These are phyloP conservation scores for Acipenser ruthenus DNA, from an alignment of 2,797 vertebrate species.

Conservation along the genomic window DNA sequence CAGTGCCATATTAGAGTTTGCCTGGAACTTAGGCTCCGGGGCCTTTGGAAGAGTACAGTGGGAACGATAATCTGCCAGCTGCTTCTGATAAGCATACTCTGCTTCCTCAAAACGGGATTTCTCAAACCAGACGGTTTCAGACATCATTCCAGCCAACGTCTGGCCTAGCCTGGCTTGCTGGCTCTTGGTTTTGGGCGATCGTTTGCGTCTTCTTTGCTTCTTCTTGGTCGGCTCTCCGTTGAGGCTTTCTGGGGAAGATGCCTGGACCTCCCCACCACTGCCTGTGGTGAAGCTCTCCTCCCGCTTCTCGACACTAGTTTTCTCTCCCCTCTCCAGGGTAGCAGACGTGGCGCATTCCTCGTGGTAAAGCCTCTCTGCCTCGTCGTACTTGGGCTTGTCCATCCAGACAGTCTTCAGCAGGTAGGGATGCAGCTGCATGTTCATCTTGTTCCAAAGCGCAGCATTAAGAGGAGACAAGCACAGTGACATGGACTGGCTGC, in stretches of 20 bases:
- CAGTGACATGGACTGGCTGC: conserved; percentile 28
- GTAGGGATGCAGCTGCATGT: conserved; percentile 49
- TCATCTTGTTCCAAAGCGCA: conserved; percentile 53
- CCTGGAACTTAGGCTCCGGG: neutral
- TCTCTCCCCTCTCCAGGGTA: conserved; percentile 9
- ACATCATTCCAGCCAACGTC: conserved; percentile 38
- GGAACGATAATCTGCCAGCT: conserved; percentile 17
- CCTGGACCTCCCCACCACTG: neutral
- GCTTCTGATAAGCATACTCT: conserved; percentile 33
- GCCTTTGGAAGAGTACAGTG: conserved; percentile 12
- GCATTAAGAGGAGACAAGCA: conserved; percentile 53
- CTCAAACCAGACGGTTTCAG: conserved; percentile 48
- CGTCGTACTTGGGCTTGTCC: conserved; percentile 45
- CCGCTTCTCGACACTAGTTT: conserved; percentile 33
- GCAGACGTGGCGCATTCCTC: conserved; percentile 30
- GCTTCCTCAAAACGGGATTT: conserved; percentile 47
- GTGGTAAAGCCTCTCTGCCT: conserved; percentile 28
- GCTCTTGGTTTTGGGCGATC: conserved; percentile 33
- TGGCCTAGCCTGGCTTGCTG: conserved; percentile 23
- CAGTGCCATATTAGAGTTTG: neutral
- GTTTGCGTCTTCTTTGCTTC: conserved; percentile 51
- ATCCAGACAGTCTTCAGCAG: conserved; percentile 49
- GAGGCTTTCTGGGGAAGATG: neutral
- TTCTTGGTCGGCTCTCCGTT: conserved; percentile 32
- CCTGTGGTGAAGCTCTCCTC: conserved; percentile 23